phyloP scores from a whole-genome alignment of 2,888 invertebrate genomes.

The Syrista parreyssii region DNA sequence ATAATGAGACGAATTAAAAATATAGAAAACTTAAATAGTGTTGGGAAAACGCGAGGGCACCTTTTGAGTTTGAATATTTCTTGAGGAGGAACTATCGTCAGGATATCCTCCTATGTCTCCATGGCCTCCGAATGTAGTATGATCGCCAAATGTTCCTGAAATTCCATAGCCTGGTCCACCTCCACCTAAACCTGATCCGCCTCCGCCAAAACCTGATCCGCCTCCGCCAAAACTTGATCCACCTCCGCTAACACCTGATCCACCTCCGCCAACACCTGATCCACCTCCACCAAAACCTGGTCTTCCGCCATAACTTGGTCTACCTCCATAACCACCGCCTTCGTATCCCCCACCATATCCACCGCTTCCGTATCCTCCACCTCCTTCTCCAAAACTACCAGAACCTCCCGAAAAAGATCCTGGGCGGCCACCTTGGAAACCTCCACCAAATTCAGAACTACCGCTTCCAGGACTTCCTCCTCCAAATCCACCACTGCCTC shows the following conservation, averaged over 20 bases:
- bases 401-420: constrained; percentile 1
- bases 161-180: constrained; percentile 37
- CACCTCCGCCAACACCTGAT: constrained; percentile 29
- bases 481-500: constrained; percentile 7
- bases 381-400: constrained; percentile 26
- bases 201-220: constrained; percentile 23
- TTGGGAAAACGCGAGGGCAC: constrained; percentile 21
- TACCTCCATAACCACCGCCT: constrained; percentile 29
- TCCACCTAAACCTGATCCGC: neutral
- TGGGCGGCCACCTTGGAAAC: constrained; percentile 10
- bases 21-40: constrained; percentile 8
- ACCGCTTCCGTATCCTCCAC: constrained; percentile 24
- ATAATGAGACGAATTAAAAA: neutral
- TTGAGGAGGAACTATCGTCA: constrained; percentile 28
- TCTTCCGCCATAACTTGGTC: constrained; percentile 20
- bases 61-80: constrained; percentile 54
- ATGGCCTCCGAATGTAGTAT: constrained; percentile 42
- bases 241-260: constrained; percentile 21
- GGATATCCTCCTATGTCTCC: constrained; percentile 29
- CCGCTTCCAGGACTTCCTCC: neutral
- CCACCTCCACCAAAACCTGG: constrained; percentile 15
- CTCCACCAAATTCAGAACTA: neutral
- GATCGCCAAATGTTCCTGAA: constrained; percentile 42
- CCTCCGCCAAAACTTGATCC: constrained; percentile 23
- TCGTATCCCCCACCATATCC: constrained; percentile 36